These are phyloP conservation scores for Odontomyia ornata DNA, from an alignment of 2,888 invertebrate species.

Conservation along the genomic window DNA sequence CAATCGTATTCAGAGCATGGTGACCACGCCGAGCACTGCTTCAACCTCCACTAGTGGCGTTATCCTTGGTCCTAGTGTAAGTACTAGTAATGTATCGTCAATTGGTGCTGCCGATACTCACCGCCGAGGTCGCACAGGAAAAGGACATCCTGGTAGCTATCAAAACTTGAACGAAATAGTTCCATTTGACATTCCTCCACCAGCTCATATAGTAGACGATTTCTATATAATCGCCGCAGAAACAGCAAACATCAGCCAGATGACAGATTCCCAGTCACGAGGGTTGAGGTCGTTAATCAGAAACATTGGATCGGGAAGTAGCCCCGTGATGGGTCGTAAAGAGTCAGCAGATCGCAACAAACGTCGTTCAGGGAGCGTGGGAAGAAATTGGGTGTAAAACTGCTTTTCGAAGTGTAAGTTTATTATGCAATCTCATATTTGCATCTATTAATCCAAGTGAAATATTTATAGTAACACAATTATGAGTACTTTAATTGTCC, in stretches of 20 bases:
- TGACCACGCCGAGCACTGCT: background rate
- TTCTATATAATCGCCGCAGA: constrained; percentile 90
- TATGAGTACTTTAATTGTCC: too few relatives aligned
- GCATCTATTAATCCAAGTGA: too few relatives aligned
- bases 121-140: constrained; percentile 30
- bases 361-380: constrained; percentile 62
- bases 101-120: constrained; percentile 49
- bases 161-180: constrained; percentile 70
- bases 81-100: constrained; percentile 46
- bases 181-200: constrained; percentile 74
- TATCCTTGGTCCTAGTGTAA: background rate
- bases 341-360: constrained; percentile 60
- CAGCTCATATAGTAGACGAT: constrained; percentile 86
- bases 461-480: too few relatives aligned
- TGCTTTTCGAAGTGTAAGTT: too few relatives aligned
- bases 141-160: constrained; percentile 59
- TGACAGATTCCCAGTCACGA: constrained; percentile 71
- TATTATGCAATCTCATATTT: too few relatives aligned
- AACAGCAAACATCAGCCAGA: constrained; percentile 63
- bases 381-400: constrained; percentile 62
- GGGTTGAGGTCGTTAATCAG: constrained; percentile 81
- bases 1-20: constrained; percentile 66
- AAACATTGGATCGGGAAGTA: constrained; percentile 81
- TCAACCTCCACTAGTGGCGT: background rate
- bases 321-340: constrained; percentile 82